Base-by-base conservation (phyloP, 2,113 vertebrate genomes). In the Pseudonaja textilis region DNA sequence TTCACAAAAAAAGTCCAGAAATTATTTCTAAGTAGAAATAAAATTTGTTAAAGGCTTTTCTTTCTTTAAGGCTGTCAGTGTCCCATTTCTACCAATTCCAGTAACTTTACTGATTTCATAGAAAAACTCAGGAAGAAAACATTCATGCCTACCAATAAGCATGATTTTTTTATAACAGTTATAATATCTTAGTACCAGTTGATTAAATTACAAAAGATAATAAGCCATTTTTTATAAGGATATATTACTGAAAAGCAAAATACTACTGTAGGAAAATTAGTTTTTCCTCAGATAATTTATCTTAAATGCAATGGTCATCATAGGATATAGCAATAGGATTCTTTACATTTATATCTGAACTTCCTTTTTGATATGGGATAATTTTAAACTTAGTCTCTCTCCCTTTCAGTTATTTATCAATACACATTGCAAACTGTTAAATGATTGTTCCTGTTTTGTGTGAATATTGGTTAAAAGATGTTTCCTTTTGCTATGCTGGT, bases 381-480 rank as follows among this genome's bases (percentile, higher is more conserved):
- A 34, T 34, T 74, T 74, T 74, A 74, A 74, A 74, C 16, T 34
- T 34, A 74, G 64, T 34, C 4, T 29, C 0, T 0, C 16, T 39
- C n/a, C 22, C 39, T 12, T 29, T 39, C 23, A 86, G 91, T 91
- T 94, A 94, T 96, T 69, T 95, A 94, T 95, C 97, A 96, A 97
- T 93, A 95, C 97, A 92, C 94, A 94, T 96, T 95, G 90, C 90
- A 96, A 96, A 97, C 94, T 54, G 10, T 95, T 7, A 96, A 97
- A 89, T 96, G 93, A 94, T 92, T 95, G 95, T 59, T 91, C 97
- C 90, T 95, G 92, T 93, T 94, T 95, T 96, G 64, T 96, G 91
- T 96, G 94, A 94, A 94, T 96, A 93, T 92, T 56, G 91, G 92
- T 95, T 96, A 95, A 96, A 97, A 96, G 96, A 96, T 96, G 69